Evolutionary conservation across 23 tunicate genomes (phyloP).

Genomic region (Clavelina lepadiformis): DNA sequence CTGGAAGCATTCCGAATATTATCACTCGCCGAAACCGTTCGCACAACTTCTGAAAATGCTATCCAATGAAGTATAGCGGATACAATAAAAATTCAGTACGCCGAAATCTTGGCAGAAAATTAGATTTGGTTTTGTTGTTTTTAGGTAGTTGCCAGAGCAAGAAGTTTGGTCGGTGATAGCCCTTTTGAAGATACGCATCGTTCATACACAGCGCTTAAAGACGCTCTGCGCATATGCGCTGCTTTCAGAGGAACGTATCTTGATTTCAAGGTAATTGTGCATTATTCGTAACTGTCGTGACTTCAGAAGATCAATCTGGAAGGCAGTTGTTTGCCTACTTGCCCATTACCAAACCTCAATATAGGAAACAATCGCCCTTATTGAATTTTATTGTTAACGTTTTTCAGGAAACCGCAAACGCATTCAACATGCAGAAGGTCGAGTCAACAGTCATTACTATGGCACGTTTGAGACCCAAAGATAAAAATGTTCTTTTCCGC

Average conservation of each 20-base stretch:
- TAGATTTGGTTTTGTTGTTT: background rate
- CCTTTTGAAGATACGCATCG: constrained; percentile 81
- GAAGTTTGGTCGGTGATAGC: constrained; percentile 66
- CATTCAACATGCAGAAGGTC: constrained; percentile 49
- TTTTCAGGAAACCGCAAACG: constrained; percentile 73
- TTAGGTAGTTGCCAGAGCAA: constrained; percentile 83
- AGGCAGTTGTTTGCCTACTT: no score
- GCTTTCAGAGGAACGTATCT: constrained; percentile 89
- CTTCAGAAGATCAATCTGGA: background rate
- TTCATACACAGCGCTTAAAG: constrained; percentile 82
- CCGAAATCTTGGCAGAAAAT: no score
- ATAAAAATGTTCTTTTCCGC: constrained; percentile 63
- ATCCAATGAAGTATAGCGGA: constrained; percentile 93
- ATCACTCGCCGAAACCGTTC: constrained; percentile 76
- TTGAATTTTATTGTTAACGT: background rate
- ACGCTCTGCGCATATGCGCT: constrained; percentile 88
- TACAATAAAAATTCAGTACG: no score
- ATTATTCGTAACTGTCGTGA: background rate
- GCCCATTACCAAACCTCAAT: no score
- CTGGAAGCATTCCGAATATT: constrained; percentile 88
- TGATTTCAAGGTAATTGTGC: constrained; percentile 59
- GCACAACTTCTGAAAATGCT: constrained; percentile 83
- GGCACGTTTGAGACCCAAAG: constrained; percentile 80
- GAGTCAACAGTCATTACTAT: constrained; percentile 74
- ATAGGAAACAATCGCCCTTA: no score